Base-by-base conservation (phyloP, 2,888 invertebrate species). In the Pammene fasciana region DNA sequence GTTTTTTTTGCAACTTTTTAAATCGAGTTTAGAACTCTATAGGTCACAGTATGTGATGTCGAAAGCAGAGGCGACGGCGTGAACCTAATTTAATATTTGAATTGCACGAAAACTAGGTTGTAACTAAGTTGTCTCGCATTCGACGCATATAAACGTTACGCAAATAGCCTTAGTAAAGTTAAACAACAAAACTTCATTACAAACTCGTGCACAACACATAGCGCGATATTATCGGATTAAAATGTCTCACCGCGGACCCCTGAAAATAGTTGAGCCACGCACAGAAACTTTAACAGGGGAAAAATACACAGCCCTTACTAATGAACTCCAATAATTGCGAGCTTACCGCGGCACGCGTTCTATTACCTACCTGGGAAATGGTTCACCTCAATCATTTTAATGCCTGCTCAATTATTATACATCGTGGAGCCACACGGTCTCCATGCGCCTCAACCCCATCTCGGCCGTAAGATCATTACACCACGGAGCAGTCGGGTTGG, bases 251-350 rank as follows among this genome's bases (percentile, higher is more conserved):
- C 73, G 73, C 74, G 74, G 70, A 73, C 78, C 77, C 77, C 75
- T 78, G 79, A 75, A 78, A 79, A 78, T 75, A 78, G 78, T 79
- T 76, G 72, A 75, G 76, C 78, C 78, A 73, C 78, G 74, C 75
- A 80, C 77, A 80, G 75, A 79, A 83, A 81, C 81, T 81, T 81
- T 81, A 75, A 77, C 75, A 72, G 75, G 79, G 76, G 77, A 81
- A 81, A 82, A 82, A 84, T 85, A 83, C 81, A 80, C 76, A 75
- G 73, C 76, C 73, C 70, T 72, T 85, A 82, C 82, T 85, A 86
- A 86, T 85, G 81, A 87, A 84, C 79, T 82, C 80, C 82, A 80
- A 86, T 88, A 85, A 88, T 86, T 85, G 84, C 82, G 75, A 82
- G 84, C 84, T 85, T 87, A 84, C 79, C 79, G 76, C 74, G 76